Evolutionary conservation across 23 tunicate genomes (phyloP), one percentile per base, ranked within the genome.

Genomic region (Corella eumyota): DNA sequence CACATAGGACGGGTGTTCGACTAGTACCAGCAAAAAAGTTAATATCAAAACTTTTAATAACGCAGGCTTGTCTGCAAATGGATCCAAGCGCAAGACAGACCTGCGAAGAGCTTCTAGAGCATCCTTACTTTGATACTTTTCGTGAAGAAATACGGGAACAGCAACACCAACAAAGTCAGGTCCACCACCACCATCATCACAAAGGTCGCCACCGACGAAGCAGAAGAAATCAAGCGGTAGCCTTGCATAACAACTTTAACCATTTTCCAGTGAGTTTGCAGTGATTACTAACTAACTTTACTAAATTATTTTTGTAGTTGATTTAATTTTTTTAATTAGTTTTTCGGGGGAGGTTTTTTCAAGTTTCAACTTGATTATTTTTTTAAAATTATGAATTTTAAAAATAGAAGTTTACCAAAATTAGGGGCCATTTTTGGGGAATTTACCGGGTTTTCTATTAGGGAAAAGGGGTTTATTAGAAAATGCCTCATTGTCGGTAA

Each of bases 101-200:
- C 4, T 93, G 99, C 44, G 84, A 84, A 38, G 95, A 85, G 55
- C 90, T 93, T 6, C 68, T 93, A 9, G 99, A 93, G 25, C 99
- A 93, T 66, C 61, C 83, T 7, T 93, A 93, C 60, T 93, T 93
- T 60, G 99, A 93, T 59, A 61, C 83, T 40, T 85, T 73, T 58
- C 75, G 92, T 2, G 96, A 88, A 55, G 96, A 88, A 36, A 50
- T 88, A 36, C 75, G 79, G 72, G 78, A 75, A 34, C 80, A 80
- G 64, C 85, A 88, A 36, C 86, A 76, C 23, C 96, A 79, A 11
- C 87, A 73, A 33, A 68, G 67, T 7, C 59, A 22, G 15, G 68
- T 60, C 28, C 80, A 66, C 36, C 75, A 60, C 37, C 78, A 76
- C 38, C 83, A 64, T 36, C 58, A 70, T 21, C 59, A 48, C 2